Evolutionary conservation across 2,888 invertebrate species (phyloP).

Genomic region (Mythimna loreyi): DNA sequence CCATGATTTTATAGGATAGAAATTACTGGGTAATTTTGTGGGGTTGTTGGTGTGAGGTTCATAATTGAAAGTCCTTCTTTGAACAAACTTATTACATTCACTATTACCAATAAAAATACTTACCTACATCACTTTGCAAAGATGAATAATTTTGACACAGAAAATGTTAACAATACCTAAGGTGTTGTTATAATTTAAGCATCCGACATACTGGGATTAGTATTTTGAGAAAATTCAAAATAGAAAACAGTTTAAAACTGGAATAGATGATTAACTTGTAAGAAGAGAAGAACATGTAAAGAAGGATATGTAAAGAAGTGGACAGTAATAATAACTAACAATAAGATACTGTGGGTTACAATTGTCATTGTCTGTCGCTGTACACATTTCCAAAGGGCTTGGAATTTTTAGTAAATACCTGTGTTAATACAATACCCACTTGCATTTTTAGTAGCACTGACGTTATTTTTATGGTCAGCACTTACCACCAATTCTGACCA

Average conservation of each 20-base stretch:
- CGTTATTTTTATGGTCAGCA: no score
- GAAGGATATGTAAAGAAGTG: background rate
- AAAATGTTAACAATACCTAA: background rate
- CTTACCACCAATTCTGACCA: background rate
- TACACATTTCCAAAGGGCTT: background rate
- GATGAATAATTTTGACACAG: background rate
- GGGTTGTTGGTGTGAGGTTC: background rate
- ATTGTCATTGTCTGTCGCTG: background rate
- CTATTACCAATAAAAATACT: background rate
- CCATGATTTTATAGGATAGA: slow-evolving; percentile 55
- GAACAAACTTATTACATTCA: background rate
- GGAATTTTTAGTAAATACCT: background rate
- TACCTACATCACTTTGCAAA: background rate
- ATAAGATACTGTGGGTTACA: slow-evolving; percentile 9
- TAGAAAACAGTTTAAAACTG: background rate
- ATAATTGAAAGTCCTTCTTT: background rate
- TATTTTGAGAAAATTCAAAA: background rate
- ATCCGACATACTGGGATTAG: background rate
- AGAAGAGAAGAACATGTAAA: background rate
- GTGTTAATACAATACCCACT: background rate
- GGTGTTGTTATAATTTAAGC: background rate
- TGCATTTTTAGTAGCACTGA: background rate
- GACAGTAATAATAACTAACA: background rate
- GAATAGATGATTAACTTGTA: background rate
- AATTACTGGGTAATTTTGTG: slow-evolving; percentile 23